Evolutionary conservation across 2,888 invertebrate species (phyloP), one percentile per base, ranked within the genome.

Genomic region (Alcis repandata): DNA sequence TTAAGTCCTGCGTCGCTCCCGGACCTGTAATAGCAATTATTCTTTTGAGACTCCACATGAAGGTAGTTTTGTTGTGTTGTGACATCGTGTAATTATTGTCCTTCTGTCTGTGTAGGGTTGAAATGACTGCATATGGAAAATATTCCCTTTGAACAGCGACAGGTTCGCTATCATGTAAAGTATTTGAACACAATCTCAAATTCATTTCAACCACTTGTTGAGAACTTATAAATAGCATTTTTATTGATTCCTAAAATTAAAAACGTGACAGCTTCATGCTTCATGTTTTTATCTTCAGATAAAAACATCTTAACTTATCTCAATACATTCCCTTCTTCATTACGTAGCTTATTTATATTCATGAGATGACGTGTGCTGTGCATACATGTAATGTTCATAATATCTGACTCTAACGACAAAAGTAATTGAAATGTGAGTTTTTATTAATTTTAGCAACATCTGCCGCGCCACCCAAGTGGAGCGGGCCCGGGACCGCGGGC

Each of bases 381-480:
- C 62, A 65, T 70, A 69, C 67, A 63, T 66, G 78, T 85, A 82
- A 86, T 84, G 76, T 71, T 73, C 74, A 67, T 72, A 76, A 79
- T 80, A 82, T 82, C 74, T 73, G 74, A 69, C 76, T 84, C 80
- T 84, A 87, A 89, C 80, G 80, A 83, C 79, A 73, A 74, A 76
- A 72, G 74, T 87, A 86, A 88, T 89, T 86, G 86, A 85, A 83
- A 84, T 79, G 82, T 80, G 80, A 78, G 83, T 82, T 78, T 86
- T 82, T 81, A 81, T 74, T 79, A 83, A 84, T 83, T 82, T 80
- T 69, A 67, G 72, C 75, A 74, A 75, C 86, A 87, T 86, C 85
- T 86, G 85, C 77, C 78, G 74, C 70, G 70, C 89, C 89, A 89
- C 90, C 89, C 89, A 90, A 78, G 89, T 76, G 40, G 84, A 62